These are phyloP conservation scores for Cossypha heuglini DNA, from an alignment of 2,797 vertebrate species.

Conservation along the genomic window DNA sequence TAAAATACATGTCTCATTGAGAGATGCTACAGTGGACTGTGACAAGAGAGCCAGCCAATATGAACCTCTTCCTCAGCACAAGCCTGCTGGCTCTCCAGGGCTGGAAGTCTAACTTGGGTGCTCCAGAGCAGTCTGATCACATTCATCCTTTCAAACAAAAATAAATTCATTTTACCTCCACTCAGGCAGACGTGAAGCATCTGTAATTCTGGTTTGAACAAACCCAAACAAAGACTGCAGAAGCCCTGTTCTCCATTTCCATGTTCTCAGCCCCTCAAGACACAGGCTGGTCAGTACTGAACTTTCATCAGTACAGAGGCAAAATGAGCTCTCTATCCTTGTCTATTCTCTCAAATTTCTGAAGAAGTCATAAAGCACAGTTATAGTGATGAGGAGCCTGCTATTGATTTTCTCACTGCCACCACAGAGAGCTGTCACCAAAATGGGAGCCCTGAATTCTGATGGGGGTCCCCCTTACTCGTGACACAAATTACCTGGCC, in stretches of 20 bases:
- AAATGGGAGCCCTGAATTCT: not conserved
- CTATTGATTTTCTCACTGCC: not conserved
- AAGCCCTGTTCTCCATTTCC: not conserved
- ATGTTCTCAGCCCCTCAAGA: not conserved
- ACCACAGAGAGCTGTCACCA: not conserved
- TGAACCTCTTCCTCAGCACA: not conserved
- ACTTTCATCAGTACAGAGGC: not conserved
- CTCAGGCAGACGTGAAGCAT: not conserved
- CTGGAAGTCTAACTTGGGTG: not conserved
- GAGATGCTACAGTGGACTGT: not conserved
- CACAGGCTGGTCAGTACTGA: not conserved
- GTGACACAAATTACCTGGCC: not conserved
- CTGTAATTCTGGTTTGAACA: not conserved
- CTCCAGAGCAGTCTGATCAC: not conserved
- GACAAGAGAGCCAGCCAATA: not conserved
- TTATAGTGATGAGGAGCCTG: not conserved
- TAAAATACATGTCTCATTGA: not conserved
- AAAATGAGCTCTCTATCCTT: slow-evolving; percentile 20
- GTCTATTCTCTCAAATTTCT: not conserved
- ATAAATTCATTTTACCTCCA: not conserved
- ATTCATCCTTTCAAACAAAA: not conserved
- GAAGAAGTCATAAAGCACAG: not conserved
- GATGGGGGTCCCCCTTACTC: not conserved
- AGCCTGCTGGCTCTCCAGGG: not conserved
- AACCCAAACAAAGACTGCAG: not conserved